phyloP scores from a whole-genome alignment of 2,888 invertebrate genomes.

The Hirtodrosophila histrioides region DNA sequence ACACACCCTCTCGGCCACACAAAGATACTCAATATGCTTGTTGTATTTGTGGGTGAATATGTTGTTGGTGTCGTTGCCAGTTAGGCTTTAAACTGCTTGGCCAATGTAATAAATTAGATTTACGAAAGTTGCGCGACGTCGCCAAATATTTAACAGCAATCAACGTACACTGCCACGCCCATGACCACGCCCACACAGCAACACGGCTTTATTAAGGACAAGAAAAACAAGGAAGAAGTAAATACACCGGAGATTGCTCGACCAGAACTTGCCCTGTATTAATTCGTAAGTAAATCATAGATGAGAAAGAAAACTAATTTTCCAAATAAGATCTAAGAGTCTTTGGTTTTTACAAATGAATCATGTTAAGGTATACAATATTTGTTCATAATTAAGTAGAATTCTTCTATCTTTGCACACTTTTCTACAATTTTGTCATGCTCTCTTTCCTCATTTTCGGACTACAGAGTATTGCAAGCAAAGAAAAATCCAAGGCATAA shows the following conservation, averaged over 20 bases:
- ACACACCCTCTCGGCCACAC: neutral
- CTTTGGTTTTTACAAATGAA: neutral
- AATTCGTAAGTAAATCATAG: no score
- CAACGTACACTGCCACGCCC: conserved; percentile 45
- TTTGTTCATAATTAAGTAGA: no score
- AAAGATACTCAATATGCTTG: conserved; percentile 30
- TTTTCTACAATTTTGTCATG: neutral
- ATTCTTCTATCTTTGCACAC: neutral
- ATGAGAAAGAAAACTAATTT: neutral
- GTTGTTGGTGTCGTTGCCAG: conserved; percentile 35
- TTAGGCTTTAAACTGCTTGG: conserved; percentile 66
- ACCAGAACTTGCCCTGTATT: conserved; percentile 13
- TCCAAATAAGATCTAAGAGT: no score
- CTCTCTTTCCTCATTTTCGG: neutral
- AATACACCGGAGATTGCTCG: neutral
- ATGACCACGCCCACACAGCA: conserved; percentile 19
- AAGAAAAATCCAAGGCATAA: conserved; percentile 41
- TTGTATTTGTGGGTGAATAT: conserved; percentile 26
- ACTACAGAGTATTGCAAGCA: conserved; percentile 32
- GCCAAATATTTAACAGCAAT: conserved; percentile 77
- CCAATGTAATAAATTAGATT: conserved; percentile 77
- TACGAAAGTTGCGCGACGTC: conserved; percentile 62
- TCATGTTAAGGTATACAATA: no score
- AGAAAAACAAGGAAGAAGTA: conserved; percentile 16
- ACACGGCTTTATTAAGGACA: conserved; percentile 29